Conservation (phyloP, 2,113 vertebrate species). For the Speoplatyrhinus poulsoni region DNA sequence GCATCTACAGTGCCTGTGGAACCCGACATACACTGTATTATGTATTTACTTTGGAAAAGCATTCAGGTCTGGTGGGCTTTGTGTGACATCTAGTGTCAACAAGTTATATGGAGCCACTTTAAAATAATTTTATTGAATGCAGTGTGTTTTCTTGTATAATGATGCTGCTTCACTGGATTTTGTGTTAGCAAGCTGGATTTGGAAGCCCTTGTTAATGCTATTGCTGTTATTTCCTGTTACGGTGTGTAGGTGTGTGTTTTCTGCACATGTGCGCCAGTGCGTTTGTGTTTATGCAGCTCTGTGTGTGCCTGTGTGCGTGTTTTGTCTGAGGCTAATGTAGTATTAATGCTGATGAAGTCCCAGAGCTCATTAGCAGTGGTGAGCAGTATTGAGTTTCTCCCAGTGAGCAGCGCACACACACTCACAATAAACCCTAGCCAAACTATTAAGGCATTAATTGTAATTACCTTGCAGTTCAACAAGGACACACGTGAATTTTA, state of each 20-base stretch:
- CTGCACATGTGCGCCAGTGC: conserved; percentile 8
- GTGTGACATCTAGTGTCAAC: no score
- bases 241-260: conserved; percentile 47
- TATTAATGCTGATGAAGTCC: conserved; percentile 76
- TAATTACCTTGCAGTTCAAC: conserved; percentile 31
- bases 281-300: conserved; percentile 6
- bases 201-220: conserved; percentile 52
- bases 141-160: conserved; percentile 12
- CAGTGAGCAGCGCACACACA: conserved; percentile 38
- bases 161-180: conserved; percentile 12
- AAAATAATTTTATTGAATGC: conserved; percentile 35
- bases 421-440: background rate
- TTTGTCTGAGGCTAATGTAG: conserved; percentile 62
- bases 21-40: no score
- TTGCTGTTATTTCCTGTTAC: conserved; percentile 48
- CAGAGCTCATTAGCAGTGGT: conserved; percentile 72
- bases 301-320: conserved; percentile 21
- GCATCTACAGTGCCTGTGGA: no score
- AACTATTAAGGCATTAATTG: conserved; percentile 42
- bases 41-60: no score
- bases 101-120: background rate
- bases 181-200: conserved; percentile 5
- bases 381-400: conserved; percentile 71
- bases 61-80: no score
- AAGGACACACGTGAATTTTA: conserved; percentile 31